Conservation (phyloP, 64 coral and sea anemone genomes). For the Pocillopora damicornis region DNA sequence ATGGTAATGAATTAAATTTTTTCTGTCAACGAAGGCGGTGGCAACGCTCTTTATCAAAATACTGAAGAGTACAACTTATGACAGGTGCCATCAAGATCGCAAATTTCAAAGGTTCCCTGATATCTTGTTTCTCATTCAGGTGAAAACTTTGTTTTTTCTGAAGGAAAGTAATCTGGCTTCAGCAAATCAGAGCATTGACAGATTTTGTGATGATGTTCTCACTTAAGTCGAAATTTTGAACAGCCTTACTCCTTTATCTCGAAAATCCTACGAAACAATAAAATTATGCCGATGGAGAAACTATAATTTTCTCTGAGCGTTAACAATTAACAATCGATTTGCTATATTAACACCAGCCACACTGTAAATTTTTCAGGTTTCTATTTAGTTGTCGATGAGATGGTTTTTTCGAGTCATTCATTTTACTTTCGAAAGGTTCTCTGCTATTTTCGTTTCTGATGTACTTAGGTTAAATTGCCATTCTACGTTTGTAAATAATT, state of each 20-base stretch:
- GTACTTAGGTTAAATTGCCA: background rate
- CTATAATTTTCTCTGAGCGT: too few relatives aligned
- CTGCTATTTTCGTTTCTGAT: background rate
- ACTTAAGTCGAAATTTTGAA: background rate
- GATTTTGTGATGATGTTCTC: background rate
- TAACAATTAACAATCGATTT: too few relatives aligned
- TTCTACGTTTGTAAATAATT: background rate
- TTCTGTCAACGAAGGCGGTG: background rate
- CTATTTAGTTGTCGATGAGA: background rate
- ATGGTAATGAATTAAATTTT: background rate
- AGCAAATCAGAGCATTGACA: background rate
- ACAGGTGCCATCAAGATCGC: background rate
- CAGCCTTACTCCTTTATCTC: background rate
- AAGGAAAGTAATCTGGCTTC: background rate
- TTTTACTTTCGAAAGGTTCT: background rate
- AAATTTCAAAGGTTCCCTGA: background rate
- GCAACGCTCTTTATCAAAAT: background rate
- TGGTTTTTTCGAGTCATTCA: background rate
- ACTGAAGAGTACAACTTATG: background rate
- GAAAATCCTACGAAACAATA: too few relatives aligned
- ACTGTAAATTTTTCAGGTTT: background rate
- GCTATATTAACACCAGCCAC: background rate
- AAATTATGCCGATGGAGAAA: too few relatives aligned
- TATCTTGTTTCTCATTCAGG: background rate
- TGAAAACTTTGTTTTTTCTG: background rate